phyloP scores from a whole-genome alignment of 2,797 vertebrate genomes.

The Borostomias antarcticus region DNA sequence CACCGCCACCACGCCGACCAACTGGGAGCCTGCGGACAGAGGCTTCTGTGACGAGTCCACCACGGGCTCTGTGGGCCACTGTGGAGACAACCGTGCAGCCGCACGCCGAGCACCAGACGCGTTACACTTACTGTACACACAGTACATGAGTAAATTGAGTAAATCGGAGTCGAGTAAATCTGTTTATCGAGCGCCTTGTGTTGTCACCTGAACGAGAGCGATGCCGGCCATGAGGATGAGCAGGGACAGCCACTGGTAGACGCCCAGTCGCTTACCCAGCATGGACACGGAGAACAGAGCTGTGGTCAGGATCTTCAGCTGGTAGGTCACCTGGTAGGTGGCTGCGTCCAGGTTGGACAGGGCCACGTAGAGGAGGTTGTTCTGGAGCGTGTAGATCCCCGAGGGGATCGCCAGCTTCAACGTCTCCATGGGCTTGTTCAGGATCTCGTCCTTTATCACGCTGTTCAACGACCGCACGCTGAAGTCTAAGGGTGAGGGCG shows the following conservation, averaged over 20 bases:
- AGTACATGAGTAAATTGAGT: not conserved
- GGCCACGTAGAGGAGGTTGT: conserved; percentile 88
- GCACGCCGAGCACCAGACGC: not conserved
- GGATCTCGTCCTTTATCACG: conserved; percentile 81
- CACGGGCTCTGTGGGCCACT: conserved; percentile 92
- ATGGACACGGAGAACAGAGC: conserved; percentile 97
- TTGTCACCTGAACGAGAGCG: conserved; percentile 90
- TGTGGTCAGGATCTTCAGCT: conserved; percentile 98
- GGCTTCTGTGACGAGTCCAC: conserved; percentile 72
- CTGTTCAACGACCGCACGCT: conserved; percentile 76
- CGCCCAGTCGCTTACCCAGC: conserved; percentile 89
- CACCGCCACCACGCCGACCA: conserved; percentile 89
- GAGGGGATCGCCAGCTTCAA: conserved; percentile 96
- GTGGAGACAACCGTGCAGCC: conserved; percentile 1
- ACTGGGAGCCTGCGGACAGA: conserved; percentile 84
- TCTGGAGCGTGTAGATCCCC: conserved; percentile 97
- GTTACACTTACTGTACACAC: not conserved
- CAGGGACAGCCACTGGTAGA: conserved; percentile 96
- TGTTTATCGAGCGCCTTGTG: not conserved
- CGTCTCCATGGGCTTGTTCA: conserved; percentile 92
- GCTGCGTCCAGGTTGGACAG: conserved; percentile 87
- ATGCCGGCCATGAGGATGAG: conserved; percentile 93
- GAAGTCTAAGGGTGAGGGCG: conserved; percentile 67
- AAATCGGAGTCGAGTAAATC: not conserved
- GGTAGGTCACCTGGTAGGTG: conserved; percentile 93